Percentiles rank a stretch among this genome's conserved stretches.
Evolutionary conservation across 2,797 vertebrate genomes (phyloP).

Genomic region (Hirundo rustica): DNA sequence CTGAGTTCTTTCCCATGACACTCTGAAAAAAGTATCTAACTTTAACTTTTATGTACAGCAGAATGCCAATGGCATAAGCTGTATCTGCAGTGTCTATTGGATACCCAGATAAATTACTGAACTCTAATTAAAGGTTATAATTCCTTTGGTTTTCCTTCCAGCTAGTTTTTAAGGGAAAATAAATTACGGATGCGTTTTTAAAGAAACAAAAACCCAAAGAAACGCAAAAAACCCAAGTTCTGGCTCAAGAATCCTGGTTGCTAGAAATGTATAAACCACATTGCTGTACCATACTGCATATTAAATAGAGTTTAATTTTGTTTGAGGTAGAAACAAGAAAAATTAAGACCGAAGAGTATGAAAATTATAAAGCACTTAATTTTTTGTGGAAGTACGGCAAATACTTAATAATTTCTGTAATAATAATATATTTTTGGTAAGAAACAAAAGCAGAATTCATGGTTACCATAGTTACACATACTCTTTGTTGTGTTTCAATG

Average conservation of each 20-base stretch:
- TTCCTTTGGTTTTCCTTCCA: not conserved
- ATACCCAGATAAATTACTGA: not conserved
- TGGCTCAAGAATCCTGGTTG: not conserved
- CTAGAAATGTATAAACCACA: slow-evolving; percentile 47
- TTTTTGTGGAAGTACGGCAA: slow-evolving; percentile 7
- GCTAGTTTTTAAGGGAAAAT: slow-evolving; percentile 12
- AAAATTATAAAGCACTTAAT: slow-evolving; percentile 30
- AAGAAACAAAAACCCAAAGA: not conserved
- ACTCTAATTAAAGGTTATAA: not conserved
- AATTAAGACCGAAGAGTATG: slow-evolving; percentile 2
- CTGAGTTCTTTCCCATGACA: not conserved
- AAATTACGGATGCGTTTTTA: not conserved
- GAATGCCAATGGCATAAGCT: not conserved
- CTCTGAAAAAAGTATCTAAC: not conserved
- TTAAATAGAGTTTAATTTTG: slow-evolving; percentile 47
- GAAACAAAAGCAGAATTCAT: slow-evolving; percentile 81
- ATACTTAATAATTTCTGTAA: not conserved
- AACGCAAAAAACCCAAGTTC: not conserved
- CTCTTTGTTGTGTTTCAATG: slow-evolving; percentile 99
- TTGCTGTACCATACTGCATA: slow-evolving; percentile 60
- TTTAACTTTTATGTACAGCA: not conserved
- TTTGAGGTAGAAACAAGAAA: slow-evolving; percentile 31
- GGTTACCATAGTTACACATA: slow-evolving; percentile 90
- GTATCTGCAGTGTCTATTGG: not conserved
- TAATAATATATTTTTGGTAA: slow-evolving; percentile 33